Evolutionary conservation across 2,888 invertebrate genomes (phyloP).

Genomic region (Agrochola macilenta): DNA sequence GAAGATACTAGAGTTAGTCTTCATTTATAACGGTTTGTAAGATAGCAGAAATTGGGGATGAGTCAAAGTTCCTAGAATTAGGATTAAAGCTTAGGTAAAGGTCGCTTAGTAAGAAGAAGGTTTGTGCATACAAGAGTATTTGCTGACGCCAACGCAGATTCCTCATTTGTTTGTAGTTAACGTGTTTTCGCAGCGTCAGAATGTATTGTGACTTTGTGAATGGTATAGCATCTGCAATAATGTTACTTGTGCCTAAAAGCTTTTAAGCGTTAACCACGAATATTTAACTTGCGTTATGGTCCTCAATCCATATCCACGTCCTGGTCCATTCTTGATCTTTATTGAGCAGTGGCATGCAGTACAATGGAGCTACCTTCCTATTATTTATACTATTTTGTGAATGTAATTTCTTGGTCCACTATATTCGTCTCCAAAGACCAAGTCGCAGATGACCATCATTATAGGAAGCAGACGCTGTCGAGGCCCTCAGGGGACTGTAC

Average conservation of each 20-base stretch:
- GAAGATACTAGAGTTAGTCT: neutral
- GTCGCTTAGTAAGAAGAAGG: neutral
- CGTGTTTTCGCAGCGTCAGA: neutral
- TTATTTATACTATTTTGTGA: neutral
- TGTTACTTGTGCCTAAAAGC: neutral
- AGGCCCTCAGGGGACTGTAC: constrained; percentile 2
- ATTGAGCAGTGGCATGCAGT: neutral
- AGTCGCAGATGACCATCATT: neutral
- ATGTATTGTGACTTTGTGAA: constrained; percentile 9
- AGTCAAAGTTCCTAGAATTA: constrained; percentile 4
- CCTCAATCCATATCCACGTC: neutral
- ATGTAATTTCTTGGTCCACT: neutral
- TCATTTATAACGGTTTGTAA: neutral
- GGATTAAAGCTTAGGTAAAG: neutral
- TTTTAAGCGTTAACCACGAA: neutral
- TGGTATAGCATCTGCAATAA: neutral
- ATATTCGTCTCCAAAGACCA: neutral
- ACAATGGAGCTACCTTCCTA: neutral
- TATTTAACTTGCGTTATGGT: neutral
- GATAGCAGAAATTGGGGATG: neutral
- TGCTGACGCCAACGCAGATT: constrained; percentile 7
- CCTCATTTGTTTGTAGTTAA: constrained; percentile 3
- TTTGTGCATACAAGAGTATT: neutral
- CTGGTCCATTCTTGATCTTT: neutral
- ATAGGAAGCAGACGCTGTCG: constrained; percentile 40